Evolutionary conservation across 1,140 invertebrate species (phyloP).

Genomic region (Lordiphosa mommai): DNA sequence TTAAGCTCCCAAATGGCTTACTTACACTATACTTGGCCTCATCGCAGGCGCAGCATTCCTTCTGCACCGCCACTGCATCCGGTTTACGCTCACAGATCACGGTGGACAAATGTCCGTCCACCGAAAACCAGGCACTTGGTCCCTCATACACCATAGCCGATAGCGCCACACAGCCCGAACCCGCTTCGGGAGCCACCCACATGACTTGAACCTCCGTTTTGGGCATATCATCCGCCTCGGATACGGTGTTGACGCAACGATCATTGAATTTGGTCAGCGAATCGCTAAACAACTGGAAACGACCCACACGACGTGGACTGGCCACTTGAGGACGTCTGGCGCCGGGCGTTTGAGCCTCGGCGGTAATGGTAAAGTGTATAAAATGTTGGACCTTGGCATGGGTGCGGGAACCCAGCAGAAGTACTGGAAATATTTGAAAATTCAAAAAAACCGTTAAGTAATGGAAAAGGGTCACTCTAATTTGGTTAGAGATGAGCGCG

Average conservation of each 20-base stretch:
- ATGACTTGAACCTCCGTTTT: slow-evolving; percentile 94
- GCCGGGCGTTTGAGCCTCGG: slow-evolving; percentile 82
- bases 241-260: slow-evolving; percentile 92
- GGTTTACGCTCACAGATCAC: slow-evolving; percentile 88
- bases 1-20: too few species aligned
- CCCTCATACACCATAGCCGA: slow-evolving; percentile 94
- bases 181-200: slow-evolving; percentile 92
- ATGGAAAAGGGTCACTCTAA: too few species aligned
- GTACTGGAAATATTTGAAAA: slow-evolving; percentile 81
- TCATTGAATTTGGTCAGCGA: slow-evolving; percentile 89
- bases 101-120: slow-evolving; percentile 90
- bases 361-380: slow-evolving; percentile 89
- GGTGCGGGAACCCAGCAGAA: slow-evolving; percentile 86
- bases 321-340: slow-evolving; percentile 79
- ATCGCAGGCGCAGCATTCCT: slow-evolving; percentile 93
- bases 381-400: slow-evolving; percentile 90
- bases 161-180: slow-evolving; percentile 90
- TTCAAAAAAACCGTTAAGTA: slow-evolving; percentile 1
- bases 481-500: too few species aligned
- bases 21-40: slow-evolving; percentile 93
- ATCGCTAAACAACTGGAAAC: slow-evolving; percentile 91
- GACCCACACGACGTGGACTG: slow-evolving; percentile 83
- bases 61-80: slow-evolving; percentile 80
- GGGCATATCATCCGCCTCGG: slow-evolving; percentile 87
- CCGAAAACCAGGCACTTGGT: slow-evolving; percentile 91